Conservation (phyloP, 2,113 vertebrate genomes). For the Notiomystis cincta region DNA sequence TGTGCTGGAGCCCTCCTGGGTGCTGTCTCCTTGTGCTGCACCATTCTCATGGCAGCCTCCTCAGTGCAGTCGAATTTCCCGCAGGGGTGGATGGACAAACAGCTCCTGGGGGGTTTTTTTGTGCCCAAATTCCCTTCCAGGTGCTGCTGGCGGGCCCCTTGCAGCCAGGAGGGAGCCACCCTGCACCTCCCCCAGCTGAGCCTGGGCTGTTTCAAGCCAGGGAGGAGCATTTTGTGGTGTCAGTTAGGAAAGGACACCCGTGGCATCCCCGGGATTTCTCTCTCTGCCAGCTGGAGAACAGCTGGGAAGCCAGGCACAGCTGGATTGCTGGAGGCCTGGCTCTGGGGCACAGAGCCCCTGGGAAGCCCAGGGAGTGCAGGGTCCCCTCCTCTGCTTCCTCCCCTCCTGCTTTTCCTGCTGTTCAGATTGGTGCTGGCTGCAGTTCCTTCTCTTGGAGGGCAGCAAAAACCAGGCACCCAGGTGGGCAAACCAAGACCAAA, state of each 20-base stretch:
- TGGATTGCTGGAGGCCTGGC: not conserved
- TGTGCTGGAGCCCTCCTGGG: fast-evolving
- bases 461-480: not conserved
- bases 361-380: not conserved
- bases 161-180: not conserved
- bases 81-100: not conserved
- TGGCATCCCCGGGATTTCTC: not conserved
- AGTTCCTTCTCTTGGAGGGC: not conserved
- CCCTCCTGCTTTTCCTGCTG: not conserved
- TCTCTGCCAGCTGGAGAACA: not conserved
- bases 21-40: not conserved
- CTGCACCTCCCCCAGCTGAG: not conserved
- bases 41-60: fast-evolving
- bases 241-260: fast-evolving
- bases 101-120: not conserved
- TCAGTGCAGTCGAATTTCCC: not conserved
- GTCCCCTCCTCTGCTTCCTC: not conserved
- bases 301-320: not conserved
- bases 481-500: not conserved
- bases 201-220: not conserved
- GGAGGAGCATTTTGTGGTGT: not conserved
- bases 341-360: not conserved
- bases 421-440: fast-evolving
- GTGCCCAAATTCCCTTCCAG: not conserved
- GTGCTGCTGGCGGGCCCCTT: not conserved